Percentiles rank a stretch among this genome's conserved stretches.
Conservation (phyloP, 2,888 invertebrate genomes). For the Eremobia ochroleuca region DNA sequence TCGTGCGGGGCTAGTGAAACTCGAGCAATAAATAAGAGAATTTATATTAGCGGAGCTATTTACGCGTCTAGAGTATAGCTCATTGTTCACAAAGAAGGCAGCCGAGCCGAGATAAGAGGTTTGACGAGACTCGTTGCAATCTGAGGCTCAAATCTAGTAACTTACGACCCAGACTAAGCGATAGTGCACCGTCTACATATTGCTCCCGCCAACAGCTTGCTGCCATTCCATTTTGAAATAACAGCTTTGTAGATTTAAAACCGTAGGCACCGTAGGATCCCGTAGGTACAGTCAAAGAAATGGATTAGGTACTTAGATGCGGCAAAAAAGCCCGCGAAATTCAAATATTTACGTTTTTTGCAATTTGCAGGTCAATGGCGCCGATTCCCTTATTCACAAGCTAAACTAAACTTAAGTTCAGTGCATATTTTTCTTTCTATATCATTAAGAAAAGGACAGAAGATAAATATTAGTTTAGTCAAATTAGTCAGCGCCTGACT, state of each 20-base stretch:
- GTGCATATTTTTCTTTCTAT: too few species aligned
- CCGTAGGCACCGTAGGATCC: neutral
- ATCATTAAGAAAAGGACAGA: too few species aligned
- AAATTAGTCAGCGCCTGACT: too few species aligned
- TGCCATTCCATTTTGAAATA: slow-evolving; percentile 18
- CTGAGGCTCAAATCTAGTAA: slow-evolving; percentile 59
- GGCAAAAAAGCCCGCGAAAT: neutral
- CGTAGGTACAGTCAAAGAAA: neutral
- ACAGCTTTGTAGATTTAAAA: slow-evolving; percentile 4
- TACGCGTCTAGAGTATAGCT: slow-evolving; percentile 57
- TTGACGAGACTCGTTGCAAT: slow-evolving; percentile 60
- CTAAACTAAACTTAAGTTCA: too few species aligned
- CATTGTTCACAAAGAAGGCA: slow-evolving; percentile 64
- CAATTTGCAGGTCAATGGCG: neutral
- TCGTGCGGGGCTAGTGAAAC: slow-evolving; percentile 15
- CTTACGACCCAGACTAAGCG: slow-evolving; percentile 51
- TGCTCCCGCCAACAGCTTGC: slow-evolving; percentile 15
- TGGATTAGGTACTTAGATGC: too few species aligned
- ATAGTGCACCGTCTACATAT: slow-evolving; percentile 40
- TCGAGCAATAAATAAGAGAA: slow-evolving; percentile 53
- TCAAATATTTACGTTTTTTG: neutral
- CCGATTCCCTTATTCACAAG: too few species aligned
- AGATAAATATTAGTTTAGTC: too few species aligned
- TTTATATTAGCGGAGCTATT: slow-evolving; percentile 65
- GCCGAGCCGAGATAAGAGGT: slow-evolving; percentile 65